Conservation (phyloP, 2,797 vertebrate genomes). For the Oryzias dopingdopingensis region DNA sequence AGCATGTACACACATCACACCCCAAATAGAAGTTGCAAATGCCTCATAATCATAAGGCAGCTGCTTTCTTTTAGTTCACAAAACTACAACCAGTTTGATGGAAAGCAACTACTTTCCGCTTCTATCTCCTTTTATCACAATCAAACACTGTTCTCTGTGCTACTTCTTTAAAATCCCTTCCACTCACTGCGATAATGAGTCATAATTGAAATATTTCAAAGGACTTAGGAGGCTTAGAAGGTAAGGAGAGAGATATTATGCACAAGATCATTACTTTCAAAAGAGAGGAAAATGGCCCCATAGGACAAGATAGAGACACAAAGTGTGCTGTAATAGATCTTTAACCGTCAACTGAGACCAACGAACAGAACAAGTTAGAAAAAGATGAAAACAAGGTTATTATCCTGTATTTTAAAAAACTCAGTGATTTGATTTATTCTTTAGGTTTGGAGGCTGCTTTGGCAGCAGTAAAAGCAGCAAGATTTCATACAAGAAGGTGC, state of each 20-base stretch:
- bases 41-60: constrained; percentile 41
- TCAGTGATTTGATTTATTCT: constrained; percentile 10
- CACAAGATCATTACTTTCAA: constrained; percentile 63
- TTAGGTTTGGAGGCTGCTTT: constrained; percentile 3
- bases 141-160: constrained; percentile 46
- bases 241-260: constrained; percentile 58
- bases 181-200: constrained; percentile 65
- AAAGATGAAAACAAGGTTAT: constrained; percentile 30
- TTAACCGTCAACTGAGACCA: constrained; percentile 50
- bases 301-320: constrained; percentile 58
- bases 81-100: constrained; percentile 2
- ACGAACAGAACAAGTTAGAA: constrained; percentile 32
- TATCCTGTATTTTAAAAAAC: constrained; percentile 11
- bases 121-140: constrained; percentile 63
- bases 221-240: constrained; percentile 62
- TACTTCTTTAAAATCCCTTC: constrained; percentile 60
- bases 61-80: constrained; percentile 1
- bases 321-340: constrained; percentile 61
- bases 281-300: constrained; percentile 40
- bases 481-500: too few species aligned
- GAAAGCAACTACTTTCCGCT: constrained; percentile 46
- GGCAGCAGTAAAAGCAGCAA: background rate
- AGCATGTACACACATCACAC: background rate
- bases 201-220: constrained; percentile 72
- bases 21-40: constrained; percentile 15